Conservation (phyloP, 2,113 vertebrate genomes). For the Neoarius graeffei region DNA sequence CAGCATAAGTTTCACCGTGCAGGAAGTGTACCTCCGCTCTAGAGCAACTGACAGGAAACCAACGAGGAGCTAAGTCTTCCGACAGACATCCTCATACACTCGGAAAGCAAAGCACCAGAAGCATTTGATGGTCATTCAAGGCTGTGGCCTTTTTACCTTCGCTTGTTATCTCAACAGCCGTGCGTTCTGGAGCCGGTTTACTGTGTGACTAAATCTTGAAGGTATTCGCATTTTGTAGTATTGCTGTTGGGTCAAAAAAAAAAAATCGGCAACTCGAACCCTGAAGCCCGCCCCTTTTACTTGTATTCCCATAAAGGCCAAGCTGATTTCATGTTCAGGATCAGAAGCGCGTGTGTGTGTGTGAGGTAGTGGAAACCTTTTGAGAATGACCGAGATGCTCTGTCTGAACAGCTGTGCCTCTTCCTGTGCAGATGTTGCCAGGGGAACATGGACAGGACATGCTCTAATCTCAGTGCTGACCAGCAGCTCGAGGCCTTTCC, state of each 20-base stretch:
- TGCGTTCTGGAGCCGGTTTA: not conserved
- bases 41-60: conserved; percentile 49
- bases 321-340: not conserved
- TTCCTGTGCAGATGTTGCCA: conserved; percentile 75
- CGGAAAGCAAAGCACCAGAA: conserved; percentile 19
- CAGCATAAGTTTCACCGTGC: conserved; percentile 42
- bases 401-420: conserved; percentile 64
- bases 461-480: conserved; percentile 63
- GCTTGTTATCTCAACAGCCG: not conserved
- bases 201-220: not conserved
- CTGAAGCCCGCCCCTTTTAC: not conserved
- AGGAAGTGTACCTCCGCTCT: conserved; percentile 50
- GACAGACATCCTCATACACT: conserved; percentile 16
- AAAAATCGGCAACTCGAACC: not conserved
- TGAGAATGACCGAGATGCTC: conserved; percentile 45
- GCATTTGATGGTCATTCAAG: not conserved
- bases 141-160: not conserved
- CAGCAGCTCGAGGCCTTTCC: conserved; percentile 70
- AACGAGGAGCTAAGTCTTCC: conserved; percentile 26
- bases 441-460: conserved; percentile 74
- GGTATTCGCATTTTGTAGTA: not conserved
- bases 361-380: conserved; percentile 34
- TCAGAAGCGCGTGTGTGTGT: not conserved
- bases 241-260: not conserved
- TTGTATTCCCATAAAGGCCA: not conserved